Base-by-base conservation (phyloP, 2,797 vertebrate genomes). In the Coregonus suidteri region DNA sequence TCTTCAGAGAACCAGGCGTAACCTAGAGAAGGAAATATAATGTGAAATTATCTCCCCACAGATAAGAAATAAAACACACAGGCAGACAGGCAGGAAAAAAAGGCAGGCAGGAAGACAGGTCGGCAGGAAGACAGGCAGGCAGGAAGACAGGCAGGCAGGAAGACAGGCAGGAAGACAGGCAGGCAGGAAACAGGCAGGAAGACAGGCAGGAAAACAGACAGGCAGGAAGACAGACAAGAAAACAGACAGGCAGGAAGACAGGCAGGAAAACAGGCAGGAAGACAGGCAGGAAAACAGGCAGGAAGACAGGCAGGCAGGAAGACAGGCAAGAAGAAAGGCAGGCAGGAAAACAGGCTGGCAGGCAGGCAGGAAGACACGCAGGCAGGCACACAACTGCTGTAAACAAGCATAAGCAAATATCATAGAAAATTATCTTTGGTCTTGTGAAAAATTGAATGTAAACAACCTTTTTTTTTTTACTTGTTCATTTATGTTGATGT, bases 401-500 rank as follows among this genome's bases (percentile, higher is more conserved):
- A 68, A 14, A 7, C 18, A 6, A 35, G 34, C 71, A 75, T 68
- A 77, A 20, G 71, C 67, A 74, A 67, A 52, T 52, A 52, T 15
- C 71, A 53, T 34, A 16, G 13, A 73, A 20, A 13, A 3, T 52
- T 3, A 73, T 16, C 6, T 78, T 71, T 51, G 51, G 41, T 73
- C 73, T 83, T 88, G 73, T 14, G 15, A 35, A 14, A 68, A 34
- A 34, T n/a, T 13, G 0, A 51, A 77, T 78, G 75, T 77, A 78
- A 81, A 77, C 80, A 77, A 64, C 64, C 67, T 25, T 75, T 18
- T 7, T 41, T 37, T 82, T 80, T 35, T 35, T 87, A 87, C 79
- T 80, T 83, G 52, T 80, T 81, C 34, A 77, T 90, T 90, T 86
- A 87, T 84, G 82, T 79, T 81, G 53, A 85, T 81, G 75, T 56